phyloP scores from a whole-genome alignment of 2,113 vertebrate genomes.

The Malurus elegans region DNA sequence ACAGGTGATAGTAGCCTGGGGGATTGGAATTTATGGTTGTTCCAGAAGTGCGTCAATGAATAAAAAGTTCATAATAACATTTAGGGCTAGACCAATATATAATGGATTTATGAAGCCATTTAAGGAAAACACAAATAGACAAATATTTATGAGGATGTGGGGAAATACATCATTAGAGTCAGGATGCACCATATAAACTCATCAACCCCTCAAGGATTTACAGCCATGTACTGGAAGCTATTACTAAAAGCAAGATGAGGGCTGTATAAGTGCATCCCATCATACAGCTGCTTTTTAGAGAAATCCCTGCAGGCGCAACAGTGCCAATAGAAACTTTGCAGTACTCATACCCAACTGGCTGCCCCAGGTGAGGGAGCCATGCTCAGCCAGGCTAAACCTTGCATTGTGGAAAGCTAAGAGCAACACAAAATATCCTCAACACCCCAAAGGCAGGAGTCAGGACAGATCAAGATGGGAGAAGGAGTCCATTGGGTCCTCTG shows the following conservation, averaged over 20 bases:
- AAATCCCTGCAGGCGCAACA: not conserved
- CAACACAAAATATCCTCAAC: not conserved
- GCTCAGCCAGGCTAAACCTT: not conserved
- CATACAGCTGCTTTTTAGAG: not conserved
- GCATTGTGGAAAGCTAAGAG: not conserved
- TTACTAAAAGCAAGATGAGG: slow-evolving; percentile 50
- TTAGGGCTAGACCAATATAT: slow-evolving; percentile 17
- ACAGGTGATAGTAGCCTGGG: not conserved
- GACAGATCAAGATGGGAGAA: not conserved
- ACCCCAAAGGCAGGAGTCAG: not conserved
- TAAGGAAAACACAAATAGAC: slow-evolving; percentile 35
- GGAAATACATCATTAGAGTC: slow-evolving; percentile 37
- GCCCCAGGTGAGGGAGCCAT: not conserved
- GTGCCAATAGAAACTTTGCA: not conserved
- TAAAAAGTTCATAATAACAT: slow-evolving; percentile 26
- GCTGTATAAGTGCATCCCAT: slow-evolving; percentile 1
- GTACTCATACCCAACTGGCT: not conserved
- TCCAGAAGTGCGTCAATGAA: not conserved
- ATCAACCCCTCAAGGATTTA: slow-evolving; percentile 52
- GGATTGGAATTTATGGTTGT: not conserved
- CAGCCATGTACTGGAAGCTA: not conserved
- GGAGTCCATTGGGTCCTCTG: not conserved
- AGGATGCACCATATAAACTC: slow-evolving; percentile 18
- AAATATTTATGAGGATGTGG: slow-evolving; percentile 46
- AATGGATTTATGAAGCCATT: slow-evolving; percentile 54